A percentile compares a stretch with the other conserved stretches of the same genome.
These are phyloP conservation scores for Rhyacophila evoluta DNA, from an alignment of 2,888 invertebrate genomes.

Conservation along the genomic window DNA sequence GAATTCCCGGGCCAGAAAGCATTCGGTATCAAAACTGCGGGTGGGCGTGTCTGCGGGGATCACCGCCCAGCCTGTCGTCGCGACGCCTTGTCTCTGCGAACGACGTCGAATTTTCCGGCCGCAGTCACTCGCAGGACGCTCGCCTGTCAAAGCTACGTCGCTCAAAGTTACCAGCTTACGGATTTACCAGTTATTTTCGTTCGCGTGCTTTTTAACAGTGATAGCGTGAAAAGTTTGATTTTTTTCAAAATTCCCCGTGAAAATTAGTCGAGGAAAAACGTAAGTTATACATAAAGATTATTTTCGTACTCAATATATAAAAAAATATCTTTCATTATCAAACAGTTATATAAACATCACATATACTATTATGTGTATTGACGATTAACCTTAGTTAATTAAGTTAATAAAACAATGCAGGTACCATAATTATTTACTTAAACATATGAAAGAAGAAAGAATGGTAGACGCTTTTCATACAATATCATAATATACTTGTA, in stretches of 20 bases:
- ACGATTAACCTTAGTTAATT: no score
- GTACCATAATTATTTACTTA: no score
- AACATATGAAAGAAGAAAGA: no score
- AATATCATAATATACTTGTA: no score
- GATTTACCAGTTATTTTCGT: background rate
- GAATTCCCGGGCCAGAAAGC: background rate
- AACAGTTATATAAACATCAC: no score
- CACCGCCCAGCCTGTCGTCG: background rate
- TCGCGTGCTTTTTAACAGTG: background rate
- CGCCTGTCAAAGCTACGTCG: slow-evolving; percentile 1
- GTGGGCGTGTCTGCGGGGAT: background rate
- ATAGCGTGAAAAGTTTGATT: background rate
- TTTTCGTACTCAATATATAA: no score
- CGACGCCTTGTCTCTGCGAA: slow-evolving; percentile 3
- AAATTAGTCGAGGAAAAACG: background rate
- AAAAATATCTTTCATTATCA: no score
- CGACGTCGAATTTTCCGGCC: slow-evolving; percentile 12
- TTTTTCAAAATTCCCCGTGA: background rate
- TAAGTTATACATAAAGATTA: background rate
- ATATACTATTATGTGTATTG: no score
- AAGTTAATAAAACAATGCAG: no score
- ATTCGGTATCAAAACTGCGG: background rate
- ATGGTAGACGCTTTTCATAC: no score
- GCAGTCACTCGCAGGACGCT: background rate
- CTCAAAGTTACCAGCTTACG: background rate